Conservation (phyloP, 2,797 vertebrate genomes). For the Parauchenoglanis punctatus region DNA sequence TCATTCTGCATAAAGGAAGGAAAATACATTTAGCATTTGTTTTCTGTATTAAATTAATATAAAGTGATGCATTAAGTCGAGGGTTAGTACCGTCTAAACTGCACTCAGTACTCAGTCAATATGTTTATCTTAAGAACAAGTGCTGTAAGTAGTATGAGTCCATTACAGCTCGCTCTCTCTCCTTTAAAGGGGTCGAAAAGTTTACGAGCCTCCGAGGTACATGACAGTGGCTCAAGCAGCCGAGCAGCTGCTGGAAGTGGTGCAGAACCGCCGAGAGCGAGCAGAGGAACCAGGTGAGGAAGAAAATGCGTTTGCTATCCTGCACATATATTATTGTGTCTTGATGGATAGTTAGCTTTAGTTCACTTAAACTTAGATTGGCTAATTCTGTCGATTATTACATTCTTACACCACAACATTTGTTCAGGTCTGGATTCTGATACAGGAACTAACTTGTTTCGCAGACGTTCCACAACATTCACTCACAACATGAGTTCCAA, state of each 20-base stretch:
- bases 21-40: slow-evolving; percentile 35
- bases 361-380: background rate
- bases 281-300: slow-evolving; percentile 82
- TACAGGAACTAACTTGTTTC: background rate
- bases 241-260: slow-evolving; percentile 86
- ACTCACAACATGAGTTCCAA: background rate
- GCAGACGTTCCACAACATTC: background rate
- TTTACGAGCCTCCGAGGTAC: slow-evolving; percentile 89
- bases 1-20: slow-evolving; percentile 24
- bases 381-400: background rate
- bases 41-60: slow-evolving; percentile 33
- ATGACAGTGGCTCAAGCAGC: slow-evolving; percentile 91
- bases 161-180: background rate
- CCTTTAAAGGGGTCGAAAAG: slow-evolving; percentile 82
- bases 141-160: slow-evolving; percentile 14
- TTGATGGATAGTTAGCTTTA: background rate
- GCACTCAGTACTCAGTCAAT: background rate
- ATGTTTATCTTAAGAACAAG: slow-evolving; percentile 12
- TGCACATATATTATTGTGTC: background rate
- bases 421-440: background rate
- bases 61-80: slow-evolving; percentile 9
- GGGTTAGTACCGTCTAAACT: background rate
- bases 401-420: background rate
- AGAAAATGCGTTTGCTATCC: background rate
- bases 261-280: slow-evolving; percentile 77